Evolutionary conservation across 1,140 invertebrate genomes (phyloP).

Genomic region (Lutraria rhynchaena): DNA sequence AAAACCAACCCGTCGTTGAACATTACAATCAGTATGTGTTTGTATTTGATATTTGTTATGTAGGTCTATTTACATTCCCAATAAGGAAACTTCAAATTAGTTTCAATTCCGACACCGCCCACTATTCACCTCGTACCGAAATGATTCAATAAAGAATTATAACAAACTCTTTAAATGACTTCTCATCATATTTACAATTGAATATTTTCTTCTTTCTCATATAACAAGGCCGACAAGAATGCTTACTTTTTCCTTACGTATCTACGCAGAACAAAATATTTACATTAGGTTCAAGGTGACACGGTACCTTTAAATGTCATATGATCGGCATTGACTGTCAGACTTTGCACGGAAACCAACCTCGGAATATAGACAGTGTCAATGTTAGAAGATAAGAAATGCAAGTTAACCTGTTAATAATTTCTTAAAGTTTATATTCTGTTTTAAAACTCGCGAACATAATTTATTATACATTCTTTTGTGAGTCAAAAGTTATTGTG

Average conservation of each 20-base stretch:
- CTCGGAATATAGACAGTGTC: no score
- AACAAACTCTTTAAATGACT: not conserved
- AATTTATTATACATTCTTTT: no score
- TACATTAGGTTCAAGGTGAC: not conserved
- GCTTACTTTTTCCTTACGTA: not conserved
- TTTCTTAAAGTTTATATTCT: no score
- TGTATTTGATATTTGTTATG: not conserved
- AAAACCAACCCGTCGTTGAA: not conserved
- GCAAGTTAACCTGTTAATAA: no score
- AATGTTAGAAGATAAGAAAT: no score
- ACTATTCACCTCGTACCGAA: conserved; percentile 13
- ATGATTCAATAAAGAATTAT: not conserved
- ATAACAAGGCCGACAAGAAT: not conserved
- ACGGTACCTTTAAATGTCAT: no score
- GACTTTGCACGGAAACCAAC: no score
- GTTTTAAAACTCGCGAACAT: no score
- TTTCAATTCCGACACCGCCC: conserved; percentile 13
- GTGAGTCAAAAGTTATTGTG: no score
- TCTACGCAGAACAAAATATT: not conserved
- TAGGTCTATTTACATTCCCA: conserved; percentile 1
- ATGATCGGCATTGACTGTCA: no score
- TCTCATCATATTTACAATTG: not conserved
- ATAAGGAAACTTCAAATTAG: not conserved
- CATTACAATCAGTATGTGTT: not conserved
- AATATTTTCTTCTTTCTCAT: not conserved